Evolutionary conservation across 2,113 vertebrate genomes (phyloP), one percentile per base, ranked within the genome.

Genomic region (Anolis carolinensis): DNA sequence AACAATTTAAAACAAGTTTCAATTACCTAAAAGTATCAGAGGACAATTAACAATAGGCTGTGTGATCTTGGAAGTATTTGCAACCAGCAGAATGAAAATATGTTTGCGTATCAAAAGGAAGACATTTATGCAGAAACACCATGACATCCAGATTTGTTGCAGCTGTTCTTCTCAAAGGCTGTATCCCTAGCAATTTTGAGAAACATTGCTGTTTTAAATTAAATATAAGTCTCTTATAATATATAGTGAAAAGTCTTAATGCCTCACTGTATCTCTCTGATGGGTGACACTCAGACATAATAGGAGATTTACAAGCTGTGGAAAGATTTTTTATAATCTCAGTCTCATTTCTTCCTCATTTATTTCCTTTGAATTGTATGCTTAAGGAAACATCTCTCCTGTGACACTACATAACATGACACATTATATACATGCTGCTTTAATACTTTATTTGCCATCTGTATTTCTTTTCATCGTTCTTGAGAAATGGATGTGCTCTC

Each of bases 401-500:
- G 10, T 2, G 76, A 18, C 79, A 68, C 3, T 10, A 5, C 65
- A 67, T 0, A 67, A 81, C 8, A 87, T 88, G 88, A 86, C 85
- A 84, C 30, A 27, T 23, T 9, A 6, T 36, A 8, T 34, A 71
- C 1, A 6, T 0, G 34, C 44, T 71, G 34, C 0, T 25, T 65
- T 74, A 75, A 82, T 84, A 30, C 30, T 48, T 79, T 78, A 30
- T 92, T 87, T 87, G 27, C 79, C 50, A 90, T 63, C 5, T 85
- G 1, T 34, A 84, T 76, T 92, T 91, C 71, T 70, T 89, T 88
- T 71, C 44, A 3, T 86, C 83, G 11, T 36, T 92, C 70, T 52
- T 91, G 80, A 87, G 90, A 44, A 44, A 44, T 44, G 39, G 3
- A 44, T n/a, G 39, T 44, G 39, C 39, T 44, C 39, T 44, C 39